Percentiles rank a stretch among this genome's conserved stretches.
Conservation (phyloP, 2,797 vertebrate genomes). For the Spizella passerina region DNA sequence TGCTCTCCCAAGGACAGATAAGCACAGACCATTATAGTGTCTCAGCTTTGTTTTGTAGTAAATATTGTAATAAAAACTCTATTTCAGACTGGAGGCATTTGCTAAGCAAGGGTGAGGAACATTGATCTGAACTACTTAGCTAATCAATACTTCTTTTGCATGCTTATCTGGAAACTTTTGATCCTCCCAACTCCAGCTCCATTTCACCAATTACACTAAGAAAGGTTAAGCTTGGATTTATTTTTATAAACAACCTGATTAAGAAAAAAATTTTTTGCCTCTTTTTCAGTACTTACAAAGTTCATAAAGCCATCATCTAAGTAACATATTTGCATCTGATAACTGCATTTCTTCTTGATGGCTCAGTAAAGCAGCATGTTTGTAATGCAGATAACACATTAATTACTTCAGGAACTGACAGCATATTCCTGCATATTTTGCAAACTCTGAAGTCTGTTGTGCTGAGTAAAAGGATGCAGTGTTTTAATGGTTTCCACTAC, state of each 20-base stretch:
- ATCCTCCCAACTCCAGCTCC: neutral
- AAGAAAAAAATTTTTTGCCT: neutral
- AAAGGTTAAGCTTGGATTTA: neutral
- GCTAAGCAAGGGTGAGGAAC: neutral
- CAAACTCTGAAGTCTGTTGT: neutral
- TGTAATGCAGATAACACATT: neutral
- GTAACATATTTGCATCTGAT: neutral
- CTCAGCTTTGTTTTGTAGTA: neutral
- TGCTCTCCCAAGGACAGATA: neutral
- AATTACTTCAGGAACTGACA: neutral
- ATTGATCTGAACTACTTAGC: neutral
- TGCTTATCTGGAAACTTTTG: neutral
- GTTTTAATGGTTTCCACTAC: neutral
- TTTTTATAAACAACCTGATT: neutral
- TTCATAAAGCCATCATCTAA: neutral
- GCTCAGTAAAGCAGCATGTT: neutral
- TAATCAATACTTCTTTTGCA: neutral
- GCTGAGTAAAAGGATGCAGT: neutral
- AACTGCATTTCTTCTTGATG: neutral
- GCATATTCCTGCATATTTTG: neutral
- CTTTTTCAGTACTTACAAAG: neutral
- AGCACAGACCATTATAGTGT: neutral
- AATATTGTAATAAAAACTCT: neutral
- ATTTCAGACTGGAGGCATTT: neutral
- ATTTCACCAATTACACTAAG: neutral